Percentiles rank a stretch among this genome's conserved stretches.
Evolutionary conservation across 2,113 vertebrate genomes (phyloP).

Genomic region (Chunga burmeisteri): DNA sequence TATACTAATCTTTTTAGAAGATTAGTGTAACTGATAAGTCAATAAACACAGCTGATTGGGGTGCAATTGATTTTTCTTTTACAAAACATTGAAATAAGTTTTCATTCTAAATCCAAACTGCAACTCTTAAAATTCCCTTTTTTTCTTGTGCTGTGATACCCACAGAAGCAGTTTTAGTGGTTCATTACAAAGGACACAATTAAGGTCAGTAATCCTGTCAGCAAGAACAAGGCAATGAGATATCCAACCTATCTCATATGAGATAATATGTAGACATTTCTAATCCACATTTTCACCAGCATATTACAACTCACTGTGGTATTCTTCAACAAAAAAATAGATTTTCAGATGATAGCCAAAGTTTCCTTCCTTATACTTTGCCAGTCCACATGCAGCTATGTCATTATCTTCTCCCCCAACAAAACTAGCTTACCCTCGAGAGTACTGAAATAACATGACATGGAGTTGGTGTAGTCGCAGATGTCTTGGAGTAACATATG

Average conservation of each 20-base stretch:
- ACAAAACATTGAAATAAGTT: not conserved
- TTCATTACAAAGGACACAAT: not conserved
- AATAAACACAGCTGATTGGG: not conserved
- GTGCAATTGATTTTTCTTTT: not conserved
- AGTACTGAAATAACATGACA: not conserved
- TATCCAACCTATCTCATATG: not conserved
- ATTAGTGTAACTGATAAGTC: not conserved
- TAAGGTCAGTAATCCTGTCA: not conserved
- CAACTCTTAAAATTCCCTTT: not conserved
- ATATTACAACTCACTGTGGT: not conserved
- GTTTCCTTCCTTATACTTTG: not conserved
- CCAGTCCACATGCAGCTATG: fast-evolving
- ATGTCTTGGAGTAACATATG: not conserved
- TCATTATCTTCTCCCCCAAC: not conserved
- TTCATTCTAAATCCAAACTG: not conserved
- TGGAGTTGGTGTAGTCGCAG: not conserved
- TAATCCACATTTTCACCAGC: not conserved
- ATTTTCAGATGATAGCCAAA: not conserved
- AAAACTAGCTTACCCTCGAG: not conserved
- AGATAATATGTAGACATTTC: not conserved
- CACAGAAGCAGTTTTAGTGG: not conserved
- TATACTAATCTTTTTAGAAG: not conserved
- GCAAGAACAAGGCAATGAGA: not conserved
- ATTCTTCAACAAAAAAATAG: not conserved
- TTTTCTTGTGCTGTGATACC: not conserved